Percentiles rank a stretch among this genome's conserved stretches.
These are phyloP conservation scores for Pseudopipra pipra DNA, from an alignment of 2,113 vertebrate species.

Conservation along the genomic window DNA sequence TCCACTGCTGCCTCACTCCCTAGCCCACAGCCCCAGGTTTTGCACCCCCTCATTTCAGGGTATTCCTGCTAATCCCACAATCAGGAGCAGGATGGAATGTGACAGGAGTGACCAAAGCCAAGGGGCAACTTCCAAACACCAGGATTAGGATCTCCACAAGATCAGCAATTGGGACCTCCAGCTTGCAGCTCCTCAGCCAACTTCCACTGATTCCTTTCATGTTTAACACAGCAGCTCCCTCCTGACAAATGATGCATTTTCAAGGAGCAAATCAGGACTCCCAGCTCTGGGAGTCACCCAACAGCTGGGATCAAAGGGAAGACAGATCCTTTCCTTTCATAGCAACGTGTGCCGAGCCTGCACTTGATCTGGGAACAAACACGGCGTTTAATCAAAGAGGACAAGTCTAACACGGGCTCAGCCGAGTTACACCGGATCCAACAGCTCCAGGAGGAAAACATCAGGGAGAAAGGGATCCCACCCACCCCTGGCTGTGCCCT, in stretches of 20 bases:
- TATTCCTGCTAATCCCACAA: background rate
- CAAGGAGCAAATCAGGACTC: background rate
- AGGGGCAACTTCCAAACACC: no score
- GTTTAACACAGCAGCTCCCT: background rate
- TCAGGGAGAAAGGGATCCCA: background rate
- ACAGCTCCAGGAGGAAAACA: background rate
- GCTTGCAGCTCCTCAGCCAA: background rate
- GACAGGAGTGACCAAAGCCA: background rate
- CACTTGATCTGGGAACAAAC: background rate
- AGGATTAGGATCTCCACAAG: rapidly evolving
- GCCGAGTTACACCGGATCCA: rapidly evolving
- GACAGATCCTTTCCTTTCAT: background rate
- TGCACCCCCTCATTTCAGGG: rapidly evolving
- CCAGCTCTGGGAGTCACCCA: background rate
- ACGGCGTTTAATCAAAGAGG: background rate
- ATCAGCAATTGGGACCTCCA: rapidly evolving
- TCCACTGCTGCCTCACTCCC: background rate
- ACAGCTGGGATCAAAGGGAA: background rate
- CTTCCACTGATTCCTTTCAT: background rate
- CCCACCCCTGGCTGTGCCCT: rapidly evolving
- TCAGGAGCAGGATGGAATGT: rapidly evolving
- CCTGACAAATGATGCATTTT: background rate
- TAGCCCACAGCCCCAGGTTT: background rate
- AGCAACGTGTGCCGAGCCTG: background rate
- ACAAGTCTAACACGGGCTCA: background rate